These are phyloP conservation scores for Psittacus erithacus DNA, from an alignment of 2,113 vertebrate species.

Conservation along the genomic window DNA sequence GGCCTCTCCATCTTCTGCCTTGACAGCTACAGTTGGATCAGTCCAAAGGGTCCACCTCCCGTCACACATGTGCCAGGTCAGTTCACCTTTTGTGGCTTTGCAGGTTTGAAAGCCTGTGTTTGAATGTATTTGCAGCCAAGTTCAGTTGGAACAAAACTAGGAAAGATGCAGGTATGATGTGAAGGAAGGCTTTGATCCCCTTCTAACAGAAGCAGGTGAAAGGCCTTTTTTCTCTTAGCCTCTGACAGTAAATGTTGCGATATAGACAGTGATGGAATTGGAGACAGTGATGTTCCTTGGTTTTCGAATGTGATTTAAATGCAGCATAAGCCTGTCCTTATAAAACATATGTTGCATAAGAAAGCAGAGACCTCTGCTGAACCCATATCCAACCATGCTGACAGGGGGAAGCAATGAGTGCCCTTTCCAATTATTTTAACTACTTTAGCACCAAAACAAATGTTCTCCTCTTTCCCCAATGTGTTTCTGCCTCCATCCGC, in stretches of 20 bases:
- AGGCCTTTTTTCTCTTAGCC: background rate
- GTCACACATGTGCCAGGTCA: accelerated
- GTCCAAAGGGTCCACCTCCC: background rate
- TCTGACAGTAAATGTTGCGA: background rate
- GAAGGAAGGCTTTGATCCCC: background rate
- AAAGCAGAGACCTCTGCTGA: background rate
- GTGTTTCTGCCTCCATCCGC: background rate
- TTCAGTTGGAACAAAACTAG: background rate
- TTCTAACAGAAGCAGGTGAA: background rate
- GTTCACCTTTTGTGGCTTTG: background rate
- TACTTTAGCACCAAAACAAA: background rate
- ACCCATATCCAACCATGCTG: background rate
- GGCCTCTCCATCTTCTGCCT: background rate
- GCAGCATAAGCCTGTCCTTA: background rate
- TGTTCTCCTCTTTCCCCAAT: background rate
- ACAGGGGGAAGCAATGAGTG: background rate
- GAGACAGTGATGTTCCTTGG: background rate
- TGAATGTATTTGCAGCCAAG: background rate
- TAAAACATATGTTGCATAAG: background rate
- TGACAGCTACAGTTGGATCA: background rate
- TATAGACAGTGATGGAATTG: background rate
- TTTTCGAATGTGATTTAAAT: background rate
- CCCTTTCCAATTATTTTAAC: background rate
- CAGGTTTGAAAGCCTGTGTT: background rate
- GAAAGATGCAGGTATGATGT: background rate